phyloP scores from a whole-genome alignment of 2,888 invertebrate genomes.

The Acleris sparsana region DNA sequence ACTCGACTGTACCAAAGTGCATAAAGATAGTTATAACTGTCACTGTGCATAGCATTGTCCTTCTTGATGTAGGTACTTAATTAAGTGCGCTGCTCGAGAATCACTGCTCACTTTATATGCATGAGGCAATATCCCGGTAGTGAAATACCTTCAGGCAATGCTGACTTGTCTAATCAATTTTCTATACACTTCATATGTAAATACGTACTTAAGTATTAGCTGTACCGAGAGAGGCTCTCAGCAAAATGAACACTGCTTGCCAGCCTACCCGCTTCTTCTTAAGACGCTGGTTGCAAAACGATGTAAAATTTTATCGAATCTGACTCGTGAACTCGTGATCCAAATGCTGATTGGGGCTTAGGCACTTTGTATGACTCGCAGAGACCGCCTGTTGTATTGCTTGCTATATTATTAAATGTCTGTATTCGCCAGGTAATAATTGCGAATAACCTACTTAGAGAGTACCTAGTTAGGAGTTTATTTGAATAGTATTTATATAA shows the following conservation, averaged over 20 bases:
- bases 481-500: conserved; percentile 6
- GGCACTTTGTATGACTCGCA: too few relatives aligned
- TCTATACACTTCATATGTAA: conserved; percentile 59
- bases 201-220: conserved; percentile 20
- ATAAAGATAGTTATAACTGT: too few relatives aligned
- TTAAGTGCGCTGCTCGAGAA: conserved; percentile 18
- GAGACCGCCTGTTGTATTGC: too few relatives aligned
- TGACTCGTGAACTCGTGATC: conserved; percentile 19
- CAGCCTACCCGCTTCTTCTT: not conserved
- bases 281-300: not conserved
- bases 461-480: not conserved
- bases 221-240: conserved; percentile 6
- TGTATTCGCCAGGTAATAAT: not conserved
- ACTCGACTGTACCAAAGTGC: too few relatives aligned
- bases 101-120: conserved; percentile 69
- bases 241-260: conserved; percentile 4
- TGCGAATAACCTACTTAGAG: not conserved
- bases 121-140: conserved; percentile 67
- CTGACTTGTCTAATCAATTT: conserved; percentile 65
- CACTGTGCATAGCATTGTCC: too few relatives aligned
- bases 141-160: conserved; percentile 47
- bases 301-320: conserved; percentile 15
- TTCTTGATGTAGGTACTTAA: too few relatives aligned
- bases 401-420: too few relatives aligned
- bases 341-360: conserved; percentile 1